Base-by-base conservation (phyloP, 2,888 invertebrate species). In the Sarcophaga variegata region DNA sequence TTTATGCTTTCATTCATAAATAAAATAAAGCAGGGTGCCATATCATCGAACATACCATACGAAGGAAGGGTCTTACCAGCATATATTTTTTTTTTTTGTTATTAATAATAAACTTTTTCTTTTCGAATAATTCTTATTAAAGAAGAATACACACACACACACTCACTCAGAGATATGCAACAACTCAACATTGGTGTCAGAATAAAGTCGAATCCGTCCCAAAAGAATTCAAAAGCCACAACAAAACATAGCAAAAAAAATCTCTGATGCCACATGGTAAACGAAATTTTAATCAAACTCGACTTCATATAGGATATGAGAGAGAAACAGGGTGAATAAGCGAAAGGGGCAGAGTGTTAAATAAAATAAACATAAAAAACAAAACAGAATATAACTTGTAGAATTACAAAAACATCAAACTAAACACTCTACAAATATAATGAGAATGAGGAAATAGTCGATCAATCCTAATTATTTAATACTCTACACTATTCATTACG, bases 281-380 rank as follows among this genome's bases (percentile, higher is more conserved):
- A 82, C 77, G 71, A 77, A 82, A 71, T 72, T 76, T 82, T 82
- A 82, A 82, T 82, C 82, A 77, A 82, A 82, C 66, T 72, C 37
- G 47, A 72, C 47, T 71, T 20, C 45, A 67, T 62, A 20, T 49
- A 27, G 14, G 66, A n/a, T 60, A 11, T 64, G 37, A 20, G 3
- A 27, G 66, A 17, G 37, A 37, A 37, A 37, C 37, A 17, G 3
- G 14, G 27, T 20, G 22, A 64, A 11, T 25, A 20, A 27, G n/a
- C 14, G 37, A 64, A 27, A 4, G 5, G 63, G 63, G 17, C 11
- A 71, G 66, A 82, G 77, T 77, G 82, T 77, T 76, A 82, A 82
- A 76, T 82, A 82, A 82, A 82, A 82, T 76, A 82, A 82, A 82
- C 82, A 82, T 76, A 82, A 76, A 54, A 66, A 6, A 12, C 54